Percentiles rank a stretch among this genome's conserved stretches.
These are phyloP conservation scores for Eilema sororculum DNA, from an alignment of 2,888 invertebrate species.

Conservation along the genomic window DNA sequence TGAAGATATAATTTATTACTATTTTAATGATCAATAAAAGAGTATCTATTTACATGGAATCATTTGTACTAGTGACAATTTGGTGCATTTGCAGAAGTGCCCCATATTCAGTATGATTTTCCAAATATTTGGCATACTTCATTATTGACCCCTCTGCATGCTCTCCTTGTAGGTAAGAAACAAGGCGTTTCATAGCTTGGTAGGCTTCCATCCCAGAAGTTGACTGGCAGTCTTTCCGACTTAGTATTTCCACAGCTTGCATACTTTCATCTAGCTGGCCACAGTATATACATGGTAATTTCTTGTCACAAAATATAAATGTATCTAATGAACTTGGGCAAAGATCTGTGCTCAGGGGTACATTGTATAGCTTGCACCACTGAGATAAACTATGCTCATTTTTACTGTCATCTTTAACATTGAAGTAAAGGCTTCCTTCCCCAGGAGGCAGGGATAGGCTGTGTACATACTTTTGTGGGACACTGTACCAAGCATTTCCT, in stretches of 20 bases:
- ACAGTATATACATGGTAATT: conserved; percentile 46
- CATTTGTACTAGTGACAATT: conserved; percentile 54
- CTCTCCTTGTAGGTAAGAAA: conserved; percentile 59
- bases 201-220: conserved; percentile 58
- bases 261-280: conserved; percentile 38
- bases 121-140: conserved; percentile 57
- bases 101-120: conserved; percentile 60
- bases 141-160: conserved; percentile 48
- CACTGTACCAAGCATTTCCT: conserved; percentile 59
- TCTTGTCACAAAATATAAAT: conserved; percentile 56
- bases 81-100: conserved; percentile 58
- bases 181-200: conserved; percentile 62
- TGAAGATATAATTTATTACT: conserved; percentile 24
- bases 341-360: conserved; percentile 48
- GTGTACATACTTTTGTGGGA: conserved; percentile 53
- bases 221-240: conserved; percentile 35
- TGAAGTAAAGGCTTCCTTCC: conserved; percentile 51
- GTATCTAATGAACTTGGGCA: conserved; percentile 50
- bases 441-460: conserved; percentile 50
- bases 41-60: conserved; percentile 35
- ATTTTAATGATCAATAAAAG: conserved; percentile 30
- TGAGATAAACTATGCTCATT: conserved; percentile 54
- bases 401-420: conserved; percentile 49
- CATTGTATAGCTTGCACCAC: conserved; percentile 56
- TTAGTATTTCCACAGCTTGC: conserved; percentile 42